Evolutionary conservation across 2,888 invertebrate genomes (phyloP), one percentile per base, ranked within the genome.

Genomic region (Synergus itoensis): DNA sequence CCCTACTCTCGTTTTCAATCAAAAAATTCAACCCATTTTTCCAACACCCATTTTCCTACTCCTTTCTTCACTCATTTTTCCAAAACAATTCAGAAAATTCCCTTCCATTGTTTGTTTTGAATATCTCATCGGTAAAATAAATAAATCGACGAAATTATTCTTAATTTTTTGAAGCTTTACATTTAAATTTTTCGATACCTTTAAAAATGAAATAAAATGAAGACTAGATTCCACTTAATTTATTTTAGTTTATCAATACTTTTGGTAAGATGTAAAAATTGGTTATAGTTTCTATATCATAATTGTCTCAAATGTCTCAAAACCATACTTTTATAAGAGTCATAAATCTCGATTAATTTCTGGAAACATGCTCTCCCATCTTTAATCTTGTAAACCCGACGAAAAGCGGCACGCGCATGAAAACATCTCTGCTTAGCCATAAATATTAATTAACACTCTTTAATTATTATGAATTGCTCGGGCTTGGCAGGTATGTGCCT

Each of bases 381-480:
- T 45, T 45, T 69, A 69, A 69, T 69, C 69, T 69, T 69, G 69
- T 69, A 69, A 69, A 69, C 45, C 45, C 69, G 43, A 28, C 69
- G 69, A 69, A 69, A 69, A 5, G 28, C 69, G 28, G 69, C 28
- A 69, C 45, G 69, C 28, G 45, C 45, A 69, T 69, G 69, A 69
- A 69, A 45, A 69, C 14, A 69, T 69, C 53, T 45, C 45, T 21
- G 45, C 45, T 45, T 28, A 53, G 69, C 45, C 48, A 69, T 48
- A 69, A 69, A 69, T 48, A 69, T 7, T 45, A 69, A 69, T 69
- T 69, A 69, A 69, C 28, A 45, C 16, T 48, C 45, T 48, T 69
- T 69, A 69, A 69, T 69, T 69, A 28, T 69, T 69, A 69, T 69
- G 48, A 69, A 69, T 69, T 43, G 45, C 16, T 21, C 28, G 9